These are phyloP conservation scores for Apotomis turbidana DNA, from an alignment of 2,888 invertebrate species.

Conservation along the genomic window DNA sequence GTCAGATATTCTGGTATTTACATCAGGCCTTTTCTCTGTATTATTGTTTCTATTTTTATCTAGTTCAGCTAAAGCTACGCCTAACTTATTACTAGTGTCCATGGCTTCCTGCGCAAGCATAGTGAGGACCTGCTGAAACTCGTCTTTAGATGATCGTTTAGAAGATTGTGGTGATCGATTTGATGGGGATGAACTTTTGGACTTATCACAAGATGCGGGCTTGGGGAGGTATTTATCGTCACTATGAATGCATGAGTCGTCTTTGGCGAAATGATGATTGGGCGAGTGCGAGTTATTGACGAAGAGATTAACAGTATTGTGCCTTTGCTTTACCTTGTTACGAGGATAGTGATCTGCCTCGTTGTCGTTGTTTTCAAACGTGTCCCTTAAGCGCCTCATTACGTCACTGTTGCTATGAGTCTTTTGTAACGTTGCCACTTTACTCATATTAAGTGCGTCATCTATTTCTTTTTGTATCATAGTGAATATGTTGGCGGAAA, in stretches of 20 bases:
- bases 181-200: constrained; percentile 83
- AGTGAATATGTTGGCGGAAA: constrained; percentile 93
- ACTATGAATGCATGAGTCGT: constrained; percentile 80
- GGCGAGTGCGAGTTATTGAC: constrained; percentile 77
- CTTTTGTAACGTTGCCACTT: constrained; percentile 81
- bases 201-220: constrained; percentile 80
- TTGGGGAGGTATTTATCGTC: constrained; percentile 79
- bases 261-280: constrained; percentile 79
- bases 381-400: constrained; percentile 75
- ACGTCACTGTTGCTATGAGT: constrained; percentile 86
- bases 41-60: constrained; percentile 74
- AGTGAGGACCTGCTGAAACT: constrained; percentile 88
- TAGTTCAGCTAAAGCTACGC: constrained; percentile 86
- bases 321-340: constrained; percentile 82
- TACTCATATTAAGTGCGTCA: constrained; percentile 82
- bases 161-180: constrained; percentile 81
- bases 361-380: constrained; percentile 76
- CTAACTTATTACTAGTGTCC: constrained; percentile 88
- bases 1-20: constrained; percentile 79
- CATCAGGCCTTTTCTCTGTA: constrained; percentile 69
- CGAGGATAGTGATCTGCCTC: constrained; percentile 74
- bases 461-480: constrained; percentile 87
- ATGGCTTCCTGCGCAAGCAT: constrained; percentile 90
- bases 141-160: constrained; percentile 77
- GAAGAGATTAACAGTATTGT: constrained; percentile 79